These are phyloP conservation scores for Drosophila mimetica DNA, from an alignment of 2,888 invertebrate genomes.

Conservation along the genomic window DNA sequence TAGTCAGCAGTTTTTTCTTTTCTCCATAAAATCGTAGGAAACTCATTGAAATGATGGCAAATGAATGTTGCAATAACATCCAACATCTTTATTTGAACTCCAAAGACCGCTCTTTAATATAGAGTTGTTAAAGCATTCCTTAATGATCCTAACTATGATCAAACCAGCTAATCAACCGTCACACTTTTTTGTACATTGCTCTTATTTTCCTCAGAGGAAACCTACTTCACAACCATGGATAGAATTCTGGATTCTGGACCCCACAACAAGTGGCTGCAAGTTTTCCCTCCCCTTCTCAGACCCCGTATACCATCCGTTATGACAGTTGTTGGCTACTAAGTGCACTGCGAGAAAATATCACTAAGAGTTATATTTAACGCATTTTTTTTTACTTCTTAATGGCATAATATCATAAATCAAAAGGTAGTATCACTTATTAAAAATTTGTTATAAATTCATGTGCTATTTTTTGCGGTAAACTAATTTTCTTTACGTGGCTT, in stretches of 20 bases:
- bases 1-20: too few species aligned
- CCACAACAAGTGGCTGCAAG: conserved; percentile 28
- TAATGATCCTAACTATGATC: conserved; percentile 36
- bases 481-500: conserved; percentile 9
- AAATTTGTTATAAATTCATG: not conserved
- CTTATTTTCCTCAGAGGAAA: conserved; percentile 13
- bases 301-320: conserved; percentile 12
- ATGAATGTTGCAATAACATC: not conserved
- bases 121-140: conserved; percentile 42
- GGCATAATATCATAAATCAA: not conserved
- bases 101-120: conserved; percentile 7
- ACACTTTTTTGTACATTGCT: conserved; percentile 28
- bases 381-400: not conserved
- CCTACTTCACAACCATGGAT: conserved; percentile 14
- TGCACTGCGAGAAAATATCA: conserved; percentile 10
- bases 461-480: not conserved
- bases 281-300: not conserved
- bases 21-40: too few species aligned
- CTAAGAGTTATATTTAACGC: not conserved
- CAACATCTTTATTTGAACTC: conserved; percentile 3
- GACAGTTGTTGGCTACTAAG: conserved; percentile 20
- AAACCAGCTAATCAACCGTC: conserved; percentile 41
- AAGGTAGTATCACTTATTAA: not conserved
- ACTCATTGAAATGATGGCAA: not conserved
- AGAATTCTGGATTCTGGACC: conserved; percentile 40